Conservation (phyloP, 2,113 vertebrate genomes). For the Myotis davidii region DNA sequence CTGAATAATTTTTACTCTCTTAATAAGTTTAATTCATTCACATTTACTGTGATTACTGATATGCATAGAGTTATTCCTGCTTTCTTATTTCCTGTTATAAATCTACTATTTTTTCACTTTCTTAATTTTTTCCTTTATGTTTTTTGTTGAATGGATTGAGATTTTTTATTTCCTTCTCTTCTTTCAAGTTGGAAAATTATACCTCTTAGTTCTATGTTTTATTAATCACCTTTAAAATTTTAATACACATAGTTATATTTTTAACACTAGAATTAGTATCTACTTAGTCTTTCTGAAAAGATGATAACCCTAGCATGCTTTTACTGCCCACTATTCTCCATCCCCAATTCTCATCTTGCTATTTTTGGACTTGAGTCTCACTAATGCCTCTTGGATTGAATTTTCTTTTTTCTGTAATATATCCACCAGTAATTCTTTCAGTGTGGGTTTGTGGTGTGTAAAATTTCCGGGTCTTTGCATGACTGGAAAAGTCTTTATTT, state of each 20-base stretch:
- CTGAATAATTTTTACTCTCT: not conserved
- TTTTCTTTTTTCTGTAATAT: not conserved
- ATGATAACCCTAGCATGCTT: not conserved
- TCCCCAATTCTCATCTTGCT: not conserved
- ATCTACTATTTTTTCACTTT: not conserved
- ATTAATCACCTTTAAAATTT: not conserved
- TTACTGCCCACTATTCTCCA: not conserved
- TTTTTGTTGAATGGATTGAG: not conserved
- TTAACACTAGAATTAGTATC: not conserved
- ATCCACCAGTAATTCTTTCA: not conserved
- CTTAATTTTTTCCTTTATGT: not conserved
- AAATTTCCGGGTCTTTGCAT: not conserved
- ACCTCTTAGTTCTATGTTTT: not conserved
- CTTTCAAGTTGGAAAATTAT: not conserved
- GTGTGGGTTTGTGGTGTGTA: not conserved
- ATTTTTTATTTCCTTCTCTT: not conserved
- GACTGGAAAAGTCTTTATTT: conserved; percentile 8
- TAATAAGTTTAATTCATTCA: not conserved
- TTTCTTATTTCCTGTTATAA: not conserved
- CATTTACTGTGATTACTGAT: not conserved
- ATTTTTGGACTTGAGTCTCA: not conserved
- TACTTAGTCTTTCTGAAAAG: not conserved
- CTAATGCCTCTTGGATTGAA: not conserved
- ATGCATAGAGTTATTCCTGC: not conserved
- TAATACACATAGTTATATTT: not conserved